Evolutionary conservation across 2,113 vertebrate species (phyloP).

Genomic region (Gadus macrocephalus): DNA sequence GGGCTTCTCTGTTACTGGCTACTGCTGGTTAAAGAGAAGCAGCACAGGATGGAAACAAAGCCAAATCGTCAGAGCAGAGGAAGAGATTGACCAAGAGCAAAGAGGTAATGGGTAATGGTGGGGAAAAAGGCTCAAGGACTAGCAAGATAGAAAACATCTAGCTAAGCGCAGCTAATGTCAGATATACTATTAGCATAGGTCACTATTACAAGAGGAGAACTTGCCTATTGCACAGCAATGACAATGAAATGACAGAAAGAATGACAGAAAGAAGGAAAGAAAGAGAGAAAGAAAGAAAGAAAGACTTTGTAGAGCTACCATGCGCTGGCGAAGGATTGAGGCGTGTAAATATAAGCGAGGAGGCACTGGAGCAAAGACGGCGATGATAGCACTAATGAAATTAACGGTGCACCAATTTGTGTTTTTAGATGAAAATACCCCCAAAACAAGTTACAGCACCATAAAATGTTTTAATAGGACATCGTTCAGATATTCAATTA

Average conservation of each 20-base stretch:
- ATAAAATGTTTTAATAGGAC: no score
- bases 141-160: background rate
- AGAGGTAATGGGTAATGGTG: background rate
- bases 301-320: conserved; percentile 44
- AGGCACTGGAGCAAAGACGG: conserved; percentile 36
- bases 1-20: background rate
- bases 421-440: no score
- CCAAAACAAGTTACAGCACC: no score
- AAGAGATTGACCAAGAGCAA: conserved; percentile 3
- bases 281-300: conserved; percentile 10
- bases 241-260: conserved; percentile 11
- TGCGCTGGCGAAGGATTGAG: conserved; percentile 39
- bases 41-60: background rate
- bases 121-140: conserved; percentile 11
- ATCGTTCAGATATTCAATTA: no score
- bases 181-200: conserved; percentile 47
- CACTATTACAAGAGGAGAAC: conserved; percentile 34
- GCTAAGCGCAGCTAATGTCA: conserved; percentile 13
- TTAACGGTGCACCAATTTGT: conserved; percentile 56
- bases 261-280: background rate
- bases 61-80: background rate
- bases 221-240: conserved; percentile 6
- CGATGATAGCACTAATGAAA: conserved; percentile 5
- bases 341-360: conserved; percentile 45
- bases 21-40: conserved; percentile 22